phyloP scores from a whole-genome alignment of 2,888 invertebrate genomes.

The Nemurella pictetii region DNA sequence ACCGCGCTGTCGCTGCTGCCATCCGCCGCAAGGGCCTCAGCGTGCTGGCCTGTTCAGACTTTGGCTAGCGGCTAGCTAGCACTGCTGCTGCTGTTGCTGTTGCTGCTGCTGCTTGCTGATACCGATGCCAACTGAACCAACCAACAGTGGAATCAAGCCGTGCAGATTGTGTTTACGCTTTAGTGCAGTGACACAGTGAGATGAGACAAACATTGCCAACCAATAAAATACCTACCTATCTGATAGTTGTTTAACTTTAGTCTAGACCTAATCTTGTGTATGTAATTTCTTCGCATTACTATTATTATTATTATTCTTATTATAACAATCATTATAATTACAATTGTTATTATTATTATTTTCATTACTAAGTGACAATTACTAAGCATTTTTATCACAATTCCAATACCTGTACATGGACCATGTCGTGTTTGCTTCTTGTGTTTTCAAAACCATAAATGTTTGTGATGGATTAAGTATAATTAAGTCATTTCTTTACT shows the following conservation, averaged over 20 bases:
- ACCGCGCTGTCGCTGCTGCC: constrained; percentile 73
- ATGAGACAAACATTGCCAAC: background rate
- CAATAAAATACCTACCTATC: background rate
- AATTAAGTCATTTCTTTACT: no score
- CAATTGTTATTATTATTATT: background rate
- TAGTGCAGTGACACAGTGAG: background rate
- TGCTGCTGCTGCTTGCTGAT: no score
- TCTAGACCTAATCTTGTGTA: background rate
- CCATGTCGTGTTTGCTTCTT: background rate
- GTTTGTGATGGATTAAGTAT: no score
- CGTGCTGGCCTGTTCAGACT: constrained; percentile 40
- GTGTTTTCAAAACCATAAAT: no score
- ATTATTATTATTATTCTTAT: background rate
- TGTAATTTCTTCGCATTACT: background rate
- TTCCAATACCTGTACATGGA: background rate
- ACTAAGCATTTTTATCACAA: no score
- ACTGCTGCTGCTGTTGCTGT: background rate
- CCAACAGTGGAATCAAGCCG: background rate
- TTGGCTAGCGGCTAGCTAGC: constrained; percentile 21
- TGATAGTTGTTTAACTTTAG: background rate
- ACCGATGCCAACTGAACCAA: no score
- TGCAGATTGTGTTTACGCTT: no score
- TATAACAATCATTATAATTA: background rate
- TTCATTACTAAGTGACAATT: no score
- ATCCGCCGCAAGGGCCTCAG: constrained; percentile 73